Evolutionary conservation across 1,140 invertebrate genomes (phyloP), one percentile per base, ranked within the genome.

Genomic region (Phymastichus coffea): DNA sequence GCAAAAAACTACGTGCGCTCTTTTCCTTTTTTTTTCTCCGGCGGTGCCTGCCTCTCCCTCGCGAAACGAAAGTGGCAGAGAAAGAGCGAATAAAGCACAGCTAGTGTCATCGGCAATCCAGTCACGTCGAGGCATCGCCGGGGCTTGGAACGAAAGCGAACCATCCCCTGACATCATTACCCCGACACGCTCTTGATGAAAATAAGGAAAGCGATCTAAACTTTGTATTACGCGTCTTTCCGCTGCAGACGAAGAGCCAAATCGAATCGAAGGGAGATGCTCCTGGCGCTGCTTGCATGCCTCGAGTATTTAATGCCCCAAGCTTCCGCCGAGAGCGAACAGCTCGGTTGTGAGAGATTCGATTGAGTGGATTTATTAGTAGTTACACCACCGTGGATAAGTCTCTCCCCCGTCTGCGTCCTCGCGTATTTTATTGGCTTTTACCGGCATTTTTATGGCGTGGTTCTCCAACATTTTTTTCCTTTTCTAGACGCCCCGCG

Each of bases 171-270:
- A 67, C 65, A 61, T 61, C 62, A 69, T 69, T 69, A 69, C 63
- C 61, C 63, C 63, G 51, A 61, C 58, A 64, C 65, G 55, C 62
- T 63, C 63, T 67, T 69, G 65, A 64, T 66, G 65, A 67, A 67
- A 69, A 69, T 66, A 66, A 63, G 62, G 53, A 65, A 64, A 67
- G 59, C 55, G 65, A 66, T 66, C 56, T 67, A 64, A 64, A 65
- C 63, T 56, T 59, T 61, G 65, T 65, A 65, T 64, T 57, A 51
- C 56, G 41, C 56, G 47, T 17, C 46, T 57, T 49, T 49, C 26
- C 25, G 46, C 22, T 7, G 20, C 2, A 33, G 46, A 43, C 20
- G 26, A 2, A 22, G 48, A 15, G 19, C 19, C 9, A 22, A 22
- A 47, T 47, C 26, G 43, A 57, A 48, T 40, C 30, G 55, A 57